phyloP scores from a whole-genome alignment of 2,113 vertebrate species.

The Leucoraja erinaceus region DNA sequence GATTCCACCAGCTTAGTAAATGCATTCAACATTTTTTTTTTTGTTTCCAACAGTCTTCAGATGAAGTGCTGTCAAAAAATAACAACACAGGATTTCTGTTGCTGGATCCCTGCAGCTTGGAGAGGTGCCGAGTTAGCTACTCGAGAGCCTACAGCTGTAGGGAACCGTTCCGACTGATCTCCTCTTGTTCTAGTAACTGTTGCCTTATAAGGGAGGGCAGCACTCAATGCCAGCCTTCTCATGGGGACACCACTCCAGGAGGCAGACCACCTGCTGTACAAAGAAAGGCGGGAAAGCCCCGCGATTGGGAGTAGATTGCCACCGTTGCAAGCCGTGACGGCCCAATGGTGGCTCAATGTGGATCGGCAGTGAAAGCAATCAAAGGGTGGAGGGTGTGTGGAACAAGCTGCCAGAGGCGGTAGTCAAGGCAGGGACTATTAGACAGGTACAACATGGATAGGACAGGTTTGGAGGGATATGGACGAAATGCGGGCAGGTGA shows the following conservation, averaged over 20 bases:
- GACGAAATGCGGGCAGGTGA: no score
- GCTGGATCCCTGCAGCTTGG: constrained; percentile 75
- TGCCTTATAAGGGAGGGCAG: neutral
- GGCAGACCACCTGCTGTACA: neutral
- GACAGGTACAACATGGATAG: no score
- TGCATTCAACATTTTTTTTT: constrained; percentile 65
- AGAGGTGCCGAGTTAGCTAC: constrained; percentile 54
- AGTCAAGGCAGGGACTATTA: no score
- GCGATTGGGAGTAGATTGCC: neutral
- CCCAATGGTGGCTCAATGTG: no score
- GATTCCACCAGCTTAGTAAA: constrained; percentile 70
- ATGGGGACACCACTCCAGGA: neutral
- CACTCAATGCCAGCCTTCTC: no score
- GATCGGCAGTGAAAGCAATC: no score
- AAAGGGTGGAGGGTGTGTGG: no score
- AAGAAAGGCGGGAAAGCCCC: neutral
- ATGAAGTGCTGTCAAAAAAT: constrained; percentile 84
- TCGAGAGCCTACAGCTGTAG: neutral
- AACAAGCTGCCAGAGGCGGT: no score
- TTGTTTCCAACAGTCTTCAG: constrained; percentile 69
- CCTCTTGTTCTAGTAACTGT: neutral
- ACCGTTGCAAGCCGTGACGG: neutral
- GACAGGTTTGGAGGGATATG: no score
- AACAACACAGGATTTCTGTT: constrained; percentile 60
- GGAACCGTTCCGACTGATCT: neutral